phyloP scores from a whole-genome alignment of 2,888 invertebrate species.

The Horisme vitalbata region DNA sequence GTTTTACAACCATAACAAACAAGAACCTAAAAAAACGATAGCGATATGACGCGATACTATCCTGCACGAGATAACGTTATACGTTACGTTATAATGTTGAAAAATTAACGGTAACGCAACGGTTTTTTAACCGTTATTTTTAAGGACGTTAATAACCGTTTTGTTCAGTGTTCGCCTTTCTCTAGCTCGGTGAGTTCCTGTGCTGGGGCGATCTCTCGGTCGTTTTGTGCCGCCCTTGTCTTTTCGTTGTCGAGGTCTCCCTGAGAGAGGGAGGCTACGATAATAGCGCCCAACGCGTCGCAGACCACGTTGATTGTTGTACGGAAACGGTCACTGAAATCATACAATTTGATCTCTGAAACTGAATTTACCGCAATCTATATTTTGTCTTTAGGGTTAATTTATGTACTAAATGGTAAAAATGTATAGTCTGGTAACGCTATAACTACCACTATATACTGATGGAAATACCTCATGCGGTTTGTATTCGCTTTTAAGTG shows the following conservation, averaged over 20 bases:
- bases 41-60: slow-evolving; percentile 38
- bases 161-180: slow-evolving; percentile 69
- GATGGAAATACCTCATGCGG: too few relatives aligned
- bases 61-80: slow-evolving; percentile 44
- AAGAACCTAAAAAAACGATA: slow-evolving; percentile 30
- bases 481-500: too few relatives aligned
- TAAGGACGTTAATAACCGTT: neutral
- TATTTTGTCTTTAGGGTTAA: too few relatives aligned
- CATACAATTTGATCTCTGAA: neutral
- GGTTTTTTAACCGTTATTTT: slow-evolving; percentile 33
- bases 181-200: slow-evolving; percentile 87
- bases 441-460: too few relatives aligned
- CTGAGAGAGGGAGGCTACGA: slow-evolving; percentile 93
- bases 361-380: too few relatives aligned
- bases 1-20: slow-evolving; percentile 25
- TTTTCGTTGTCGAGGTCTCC: slow-evolving; percentile 84
- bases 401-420: too few relatives aligned
- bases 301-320: slow-evolving; percentile 97
- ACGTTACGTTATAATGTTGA: too few relatives aligned
- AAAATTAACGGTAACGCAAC: too few relatives aligned
- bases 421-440: too few relatives aligned
- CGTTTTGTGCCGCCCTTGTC: slow-evolving; percentile 65
- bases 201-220: slow-evolving; percentile 75
- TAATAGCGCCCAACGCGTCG: slow-evolving; percentile 95
- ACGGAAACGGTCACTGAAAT: slow-evolving; percentile 91